A percentile compares a stretch with the other conserved stretches of the same genome.
Conservation (phyloP, 1,140 invertebrate species). For the Wiebesia pumilae region DNA sequence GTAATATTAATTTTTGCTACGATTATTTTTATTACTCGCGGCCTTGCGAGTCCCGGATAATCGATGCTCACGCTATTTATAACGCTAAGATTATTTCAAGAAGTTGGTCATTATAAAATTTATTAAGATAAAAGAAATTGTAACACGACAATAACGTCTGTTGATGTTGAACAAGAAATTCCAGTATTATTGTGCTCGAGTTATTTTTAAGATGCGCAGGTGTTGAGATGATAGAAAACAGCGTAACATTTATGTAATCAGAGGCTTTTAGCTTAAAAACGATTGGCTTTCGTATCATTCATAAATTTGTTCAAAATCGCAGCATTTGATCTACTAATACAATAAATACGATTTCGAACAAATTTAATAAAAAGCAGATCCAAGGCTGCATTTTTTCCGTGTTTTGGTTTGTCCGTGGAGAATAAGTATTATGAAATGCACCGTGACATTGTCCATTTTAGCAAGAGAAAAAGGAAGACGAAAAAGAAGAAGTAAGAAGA, state of each 20-base stretch:
- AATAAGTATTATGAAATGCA: background rate
- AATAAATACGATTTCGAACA: too few relatives aligned
- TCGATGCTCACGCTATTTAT: background rate
- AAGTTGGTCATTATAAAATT: background rate
- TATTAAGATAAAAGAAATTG: too few relatives aligned
- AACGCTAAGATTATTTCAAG: background rate
- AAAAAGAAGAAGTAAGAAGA: background rate
- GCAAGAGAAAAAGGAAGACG: background rate
- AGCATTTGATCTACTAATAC: too few relatives aligned
- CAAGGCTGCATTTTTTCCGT: background rate
- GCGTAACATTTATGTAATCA: too few relatives aligned
- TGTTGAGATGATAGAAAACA: too few relatives aligned
- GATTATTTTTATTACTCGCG: background rate
- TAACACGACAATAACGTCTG: too few relatives aligned
- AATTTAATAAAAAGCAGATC: background rate
- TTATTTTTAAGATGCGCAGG: too few relatives aligned
- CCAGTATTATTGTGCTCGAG: too few relatives aligned
- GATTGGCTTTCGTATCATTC: too few relatives aligned
- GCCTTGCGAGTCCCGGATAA: background rate
- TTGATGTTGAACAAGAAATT: too few relatives aligned
- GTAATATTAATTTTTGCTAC: background rate
- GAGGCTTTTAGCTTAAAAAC: too few relatives aligned
- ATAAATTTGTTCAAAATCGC: too few relatives aligned
- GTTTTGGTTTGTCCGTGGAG: background rate
- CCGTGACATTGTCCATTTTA: slow-evolving; percentile 14